Conservation (phyloP, 2,113 vertebrate species). For the Callionymus lyra region DNA sequence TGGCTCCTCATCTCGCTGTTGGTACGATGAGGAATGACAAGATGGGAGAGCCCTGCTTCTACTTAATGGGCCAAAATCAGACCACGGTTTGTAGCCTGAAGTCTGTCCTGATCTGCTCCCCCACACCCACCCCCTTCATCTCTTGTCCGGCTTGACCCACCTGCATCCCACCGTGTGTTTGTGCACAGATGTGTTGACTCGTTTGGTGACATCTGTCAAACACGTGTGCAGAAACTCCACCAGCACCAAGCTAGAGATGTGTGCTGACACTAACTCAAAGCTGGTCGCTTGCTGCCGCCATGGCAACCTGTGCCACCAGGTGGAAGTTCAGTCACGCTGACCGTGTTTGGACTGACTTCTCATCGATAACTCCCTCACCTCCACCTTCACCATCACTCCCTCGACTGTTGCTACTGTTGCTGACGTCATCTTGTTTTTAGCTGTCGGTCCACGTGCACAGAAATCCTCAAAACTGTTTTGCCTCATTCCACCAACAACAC, state of each 20-base stretch:
- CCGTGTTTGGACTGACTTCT: slow-evolving; percentile 44
- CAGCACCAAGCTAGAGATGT: slow-evolving; percentile 18
- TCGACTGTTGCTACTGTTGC: slow-evolving; percentile 38
- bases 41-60: slow-evolving; percentile 99
- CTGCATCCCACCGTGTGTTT: slow-evolving; percentile 38
- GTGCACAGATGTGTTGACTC: slow-evolving; percentile 21
- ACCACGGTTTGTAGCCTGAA: slow-evolving; percentile 99
- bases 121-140: slow-evolving; percentile 28
- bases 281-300: slow-evolving; percentile 34
- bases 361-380: slow-evolving; percentile 40
- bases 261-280: slow-evolving; percentile 34
- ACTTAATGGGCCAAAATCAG: slow-evolving; percentile 99
- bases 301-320: slow-evolving; percentile 18
- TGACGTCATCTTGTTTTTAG: slow-evolving; percentile 39
- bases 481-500: no score
- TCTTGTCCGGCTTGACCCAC: slow-evolving; percentile 62
- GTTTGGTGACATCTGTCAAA: no score
- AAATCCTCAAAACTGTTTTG: slow-evolving; percentile 7
- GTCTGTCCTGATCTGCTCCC: slow-evolving; percentile 67
- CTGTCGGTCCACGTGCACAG: slow-evolving; percentile 14
- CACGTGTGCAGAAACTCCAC: background rate
- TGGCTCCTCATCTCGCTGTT: slow-evolving; percentile 98
- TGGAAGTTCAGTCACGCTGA: no score
- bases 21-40: slow-evolving; percentile 99
- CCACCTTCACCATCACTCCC: no score